Base-by-base conservation (phyloP, 2,888 invertebrate genomes). In the Troides helena region DNA sequence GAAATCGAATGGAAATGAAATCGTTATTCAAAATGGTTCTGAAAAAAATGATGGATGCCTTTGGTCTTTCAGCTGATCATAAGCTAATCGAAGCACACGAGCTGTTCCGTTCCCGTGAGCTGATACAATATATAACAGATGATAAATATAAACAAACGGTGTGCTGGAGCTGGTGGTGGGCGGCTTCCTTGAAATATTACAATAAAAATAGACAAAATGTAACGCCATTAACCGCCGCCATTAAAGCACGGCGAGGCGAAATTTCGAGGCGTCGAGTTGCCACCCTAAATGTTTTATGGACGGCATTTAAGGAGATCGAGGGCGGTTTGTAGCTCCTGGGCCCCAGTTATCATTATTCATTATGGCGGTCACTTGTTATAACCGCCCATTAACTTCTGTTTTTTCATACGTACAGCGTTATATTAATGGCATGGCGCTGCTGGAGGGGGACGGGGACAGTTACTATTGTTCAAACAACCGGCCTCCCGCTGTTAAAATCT, bases 271-370 rank as follows among this genome's bases (percentile, higher is more conserved):
- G 68, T 62, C 58, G 58, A 62, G 62, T 58, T 30, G 68, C 62
- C 43, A 25, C 57, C 68, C 68, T 58, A 58, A 62, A 63, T 68
- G 62, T 62, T 63, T 68, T 68, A 62, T 50, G 62, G 63, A 18
- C 57, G 62, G 50, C 58, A 36, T 68, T 68, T 63, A 68, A 58
- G 68, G 58, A 62, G 58, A 68, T 63, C 46, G 68, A 50, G 68
- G 68, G 46, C 58, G 58, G 57, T 62, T 62, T 58, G 58, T 67
- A 46, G 62, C 62, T 23, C 30, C 56, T 58, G 46, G n/a, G 46
- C 57, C 46, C 6, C 17, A 43, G 46, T 46, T 58, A 58, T 46
- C 63, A 63, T 63, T 50, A 58, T 25, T 63, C 58, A 68, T 68
- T 62, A 62, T 59, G 62, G 30, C 30, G 68, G 46, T 30, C 62